Conservation (phyloP, 2,113 vertebrate species). For the Rhinoderma darwinii region DNA sequence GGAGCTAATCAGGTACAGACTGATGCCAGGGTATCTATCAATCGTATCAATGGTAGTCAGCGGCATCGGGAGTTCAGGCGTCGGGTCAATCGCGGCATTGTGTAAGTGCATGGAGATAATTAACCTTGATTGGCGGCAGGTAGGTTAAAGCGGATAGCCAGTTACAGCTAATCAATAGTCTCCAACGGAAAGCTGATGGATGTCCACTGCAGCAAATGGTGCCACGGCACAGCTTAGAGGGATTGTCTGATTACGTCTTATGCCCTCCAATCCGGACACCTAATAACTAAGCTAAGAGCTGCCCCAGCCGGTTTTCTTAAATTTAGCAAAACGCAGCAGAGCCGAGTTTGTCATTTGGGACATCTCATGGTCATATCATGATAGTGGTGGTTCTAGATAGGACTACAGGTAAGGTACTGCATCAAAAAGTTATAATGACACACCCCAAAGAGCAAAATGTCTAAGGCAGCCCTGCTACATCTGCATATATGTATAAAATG, state of each 20-base stretch:
- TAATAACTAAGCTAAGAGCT: too few species aligned
- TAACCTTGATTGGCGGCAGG: conserved; percentile 22
- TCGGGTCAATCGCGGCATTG: not conserved
- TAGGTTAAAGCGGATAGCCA: not conserved
- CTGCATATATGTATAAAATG: too few species aligned
- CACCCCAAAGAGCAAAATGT: too few species aligned
- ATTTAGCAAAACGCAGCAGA: too few species aligned
- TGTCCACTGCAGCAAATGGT: not conserved
- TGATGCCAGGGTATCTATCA: conserved; percentile 14
- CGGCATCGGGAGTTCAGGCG: not conserved
- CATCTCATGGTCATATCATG: too few species aligned
- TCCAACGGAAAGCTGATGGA: not conserved
- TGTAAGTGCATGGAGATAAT: conserved; percentile 25
- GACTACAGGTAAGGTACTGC: too few species aligned
- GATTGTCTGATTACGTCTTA: not conserved
- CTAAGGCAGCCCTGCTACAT: too few species aligned
- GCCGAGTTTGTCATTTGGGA: too few species aligned
- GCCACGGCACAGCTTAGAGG: not conserved
- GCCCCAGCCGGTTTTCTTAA: too few species aligned
- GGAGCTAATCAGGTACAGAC: conserved; percentile 13
- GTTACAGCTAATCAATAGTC: conserved; percentile 1
- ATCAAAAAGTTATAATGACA: too few species aligned
- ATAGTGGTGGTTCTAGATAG: too few species aligned
- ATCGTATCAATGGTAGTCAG: not conserved
- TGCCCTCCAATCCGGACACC: too few species aligned